Evolutionary conservation across 2,113 vertebrate species (phyloP), one percentile per base, ranked within the genome.

Genomic region (Dolichallabes microphthalmus): DNA sequence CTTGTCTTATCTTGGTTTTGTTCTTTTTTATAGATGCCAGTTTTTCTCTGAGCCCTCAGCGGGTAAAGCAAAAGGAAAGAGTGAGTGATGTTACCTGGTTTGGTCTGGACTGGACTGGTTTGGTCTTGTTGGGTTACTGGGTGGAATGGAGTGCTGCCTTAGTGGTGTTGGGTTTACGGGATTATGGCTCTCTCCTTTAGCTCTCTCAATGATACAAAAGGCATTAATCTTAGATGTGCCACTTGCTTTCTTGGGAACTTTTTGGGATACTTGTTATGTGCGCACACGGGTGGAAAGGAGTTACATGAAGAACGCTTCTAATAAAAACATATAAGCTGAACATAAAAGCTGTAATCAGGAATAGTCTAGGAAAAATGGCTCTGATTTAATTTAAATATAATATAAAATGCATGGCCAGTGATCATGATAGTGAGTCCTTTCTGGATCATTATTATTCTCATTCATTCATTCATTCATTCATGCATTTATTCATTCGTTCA

Each of bases 11-110:
- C 50, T 87, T 58, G 83, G 87, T 91, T 88, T 91, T 90, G 89
- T 90, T 94, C 90, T 92, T 91, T 45, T 94, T 76, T 92, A 87
- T 94, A 82, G 90, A 92, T 85, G 87, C 93, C 93, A 92, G 93
- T 89, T 50, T 80, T 87, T 80, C 89, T 81, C 66, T 27, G 5
- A 82, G 86, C 88, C 90, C 88, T 84, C 88, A 90, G 83, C 93
- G 87, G 86, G 84, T 90, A 88, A 94, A 91, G 89, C 30, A 82
- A 82, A 94, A 90, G 91, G 92, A 93, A 87, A 92, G 91, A 93
- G 93, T 95, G 93, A 95, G 94, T 95, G 90, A 92, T 89, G 88
- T 88, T 88, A 89, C n/a, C 10, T 82, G 35, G 4, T 53, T 17
- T 27, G 78, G 78, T 50, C 39, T 53, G 52, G 13, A 27, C 11